A percentile compares a stretch with the other conserved stretches of the same genome.
phyloP scores from a whole-genome alignment of 2,888 invertebrate species.

The Ormia ochracea region DNA sequence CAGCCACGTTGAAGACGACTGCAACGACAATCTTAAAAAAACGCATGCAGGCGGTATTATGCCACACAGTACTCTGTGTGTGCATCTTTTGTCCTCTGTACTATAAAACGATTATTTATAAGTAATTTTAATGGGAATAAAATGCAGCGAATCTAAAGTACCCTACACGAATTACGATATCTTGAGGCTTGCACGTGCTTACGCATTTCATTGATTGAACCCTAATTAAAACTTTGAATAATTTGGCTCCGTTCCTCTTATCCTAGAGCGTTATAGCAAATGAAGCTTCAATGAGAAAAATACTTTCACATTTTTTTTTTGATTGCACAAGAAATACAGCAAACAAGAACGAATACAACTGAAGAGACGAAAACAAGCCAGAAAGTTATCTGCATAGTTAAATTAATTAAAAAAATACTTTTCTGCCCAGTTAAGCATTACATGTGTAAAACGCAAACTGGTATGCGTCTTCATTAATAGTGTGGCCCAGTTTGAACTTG shows the following conservation, averaged over 20 bases:
- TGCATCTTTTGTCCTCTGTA: conserved; percentile 1
- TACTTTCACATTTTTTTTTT: too few species aligned
- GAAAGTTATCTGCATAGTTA: too few species aligned
- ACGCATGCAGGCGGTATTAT: conserved; percentile 25
- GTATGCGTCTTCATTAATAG: background rate
- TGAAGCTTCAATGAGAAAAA: too few species aligned
- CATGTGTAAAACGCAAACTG: background rate
- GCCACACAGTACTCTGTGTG: conserved; percentile 12
- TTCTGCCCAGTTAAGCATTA: background rate
- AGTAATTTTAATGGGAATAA: conserved; percentile 2
- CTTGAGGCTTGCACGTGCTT: background rate
- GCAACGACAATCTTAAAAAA: conserved; percentile 10
- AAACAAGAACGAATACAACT: too few species aligned
- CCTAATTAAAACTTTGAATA: too few species aligned
- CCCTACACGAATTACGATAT: background rate
- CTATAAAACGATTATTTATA: conserved; percentile 38
- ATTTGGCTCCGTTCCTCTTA: too few species aligned
- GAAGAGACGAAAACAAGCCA: too few species aligned
- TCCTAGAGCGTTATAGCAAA: too few species aligned
- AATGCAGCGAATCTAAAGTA: background rate
- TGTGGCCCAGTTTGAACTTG: background rate
- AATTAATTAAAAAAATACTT: background rate
- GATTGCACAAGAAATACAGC: too few species aligned
- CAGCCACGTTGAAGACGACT: background rate
- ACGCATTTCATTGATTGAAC: too few species aligned